Percentiles rank a stretch among this genome's conserved stretches.
Evolutionary conservation across 2,797 vertebrate genomes (phyloP).

Genomic region (Remorina albescens): DNA sequence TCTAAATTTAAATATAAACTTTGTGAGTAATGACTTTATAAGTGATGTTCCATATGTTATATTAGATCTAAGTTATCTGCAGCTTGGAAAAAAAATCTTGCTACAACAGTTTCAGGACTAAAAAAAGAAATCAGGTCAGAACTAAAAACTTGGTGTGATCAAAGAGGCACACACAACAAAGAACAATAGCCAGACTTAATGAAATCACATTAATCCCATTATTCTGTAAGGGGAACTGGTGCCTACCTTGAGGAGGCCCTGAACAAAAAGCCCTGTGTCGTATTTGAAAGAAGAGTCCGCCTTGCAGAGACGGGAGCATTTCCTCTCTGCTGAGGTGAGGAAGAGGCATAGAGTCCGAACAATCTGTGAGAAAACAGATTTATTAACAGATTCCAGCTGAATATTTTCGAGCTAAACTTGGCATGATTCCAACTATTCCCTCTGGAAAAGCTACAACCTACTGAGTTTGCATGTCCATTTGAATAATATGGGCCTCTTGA

Average conservation of each 20-base stretch:
- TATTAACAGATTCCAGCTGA: too few species aligned
- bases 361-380: slow-evolving; percentile 82
- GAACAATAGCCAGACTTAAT: neutral
- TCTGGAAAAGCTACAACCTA: too few species aligned
- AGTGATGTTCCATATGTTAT: neutral
- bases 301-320: slow-evolving; percentile 94
- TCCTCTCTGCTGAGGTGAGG: slow-evolving; percentile 93
- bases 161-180: slow-evolving; percentile 17
- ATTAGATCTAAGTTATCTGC: neutral
- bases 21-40: too few species aligned
- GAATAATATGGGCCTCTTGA: neutral
- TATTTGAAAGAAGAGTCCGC: slow-evolving; percentile 93
- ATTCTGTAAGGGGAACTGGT: neutral
- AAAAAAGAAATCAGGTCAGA: slow-evolving; percentile 28
- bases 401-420: too few species aligned
- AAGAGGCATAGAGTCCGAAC: slow-evolving; percentile 96
- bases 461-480: too few species aligned
- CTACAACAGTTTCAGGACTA: slow-evolving; percentile 2
- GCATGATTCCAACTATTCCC: too few species aligned
- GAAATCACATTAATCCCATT: neutral
- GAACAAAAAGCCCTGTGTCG: slow-evolving; percentile 96
- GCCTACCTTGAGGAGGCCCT: slow-evolving; percentile 96
- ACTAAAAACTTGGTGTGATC: slow-evolving; percentile 6
- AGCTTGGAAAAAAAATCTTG: slow-evolving; percentile 3
- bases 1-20: neutral